These are phyloP conservation scores for Terebella lapidaria DNA, from an alignment of 2,888 invertebrate genomes.

Conservation along the genomic window DNA sequence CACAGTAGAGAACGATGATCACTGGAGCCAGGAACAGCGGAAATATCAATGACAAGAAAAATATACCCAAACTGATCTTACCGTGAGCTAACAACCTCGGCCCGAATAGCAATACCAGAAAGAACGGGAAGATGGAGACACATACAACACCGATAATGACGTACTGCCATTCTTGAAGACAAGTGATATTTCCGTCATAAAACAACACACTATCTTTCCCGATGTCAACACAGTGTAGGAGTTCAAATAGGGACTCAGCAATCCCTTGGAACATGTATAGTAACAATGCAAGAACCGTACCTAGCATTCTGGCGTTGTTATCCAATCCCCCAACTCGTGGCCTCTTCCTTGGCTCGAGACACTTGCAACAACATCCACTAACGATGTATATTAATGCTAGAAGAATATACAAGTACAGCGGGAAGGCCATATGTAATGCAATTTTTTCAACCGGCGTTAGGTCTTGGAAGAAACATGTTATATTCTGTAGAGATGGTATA, in stretches of 20 bases:
- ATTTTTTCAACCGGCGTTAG: slow-evolving; percentile 6
- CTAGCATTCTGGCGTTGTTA: slow-evolving; percentile 1
- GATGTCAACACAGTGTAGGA: slow-evolving; percentile 14
- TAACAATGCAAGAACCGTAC: slow-evolving; percentile 10
- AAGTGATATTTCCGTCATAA: slow-evolving; percentile 17
- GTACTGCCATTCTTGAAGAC: slow-evolving; percentile 21
- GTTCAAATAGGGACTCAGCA: slow-evolving; percentile 7
- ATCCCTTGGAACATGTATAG: slow-evolving; percentile 15
- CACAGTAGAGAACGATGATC: no score
- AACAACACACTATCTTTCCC: slow-evolving; percentile 13
- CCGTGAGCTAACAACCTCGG: slow-evolving; percentile 13
- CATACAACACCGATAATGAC: slow-evolving; percentile 7
- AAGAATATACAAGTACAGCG: slow-evolving; percentile 6
- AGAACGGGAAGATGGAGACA: slow-evolving; percentile 20
- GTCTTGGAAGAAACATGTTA: slow-evolving; percentile 5
- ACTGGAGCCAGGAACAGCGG: slow-evolving; percentile 13
- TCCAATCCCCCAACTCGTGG: slow-evolving; percentile 3
- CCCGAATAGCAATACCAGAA: slow-evolving; percentile 12
- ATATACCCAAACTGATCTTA: not conserved
- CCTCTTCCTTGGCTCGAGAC: not conserved
- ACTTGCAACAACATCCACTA: not conserved
- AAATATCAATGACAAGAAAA: slow-evolving; percentile 11
- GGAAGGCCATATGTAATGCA: not conserved
- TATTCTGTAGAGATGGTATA: not conserved
- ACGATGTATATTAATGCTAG: slow-evolving; percentile 4